phyloP scores from a whole-genome alignment of 1,140 invertebrate genomes.

The Hylaeus volcanicus region DNA sequence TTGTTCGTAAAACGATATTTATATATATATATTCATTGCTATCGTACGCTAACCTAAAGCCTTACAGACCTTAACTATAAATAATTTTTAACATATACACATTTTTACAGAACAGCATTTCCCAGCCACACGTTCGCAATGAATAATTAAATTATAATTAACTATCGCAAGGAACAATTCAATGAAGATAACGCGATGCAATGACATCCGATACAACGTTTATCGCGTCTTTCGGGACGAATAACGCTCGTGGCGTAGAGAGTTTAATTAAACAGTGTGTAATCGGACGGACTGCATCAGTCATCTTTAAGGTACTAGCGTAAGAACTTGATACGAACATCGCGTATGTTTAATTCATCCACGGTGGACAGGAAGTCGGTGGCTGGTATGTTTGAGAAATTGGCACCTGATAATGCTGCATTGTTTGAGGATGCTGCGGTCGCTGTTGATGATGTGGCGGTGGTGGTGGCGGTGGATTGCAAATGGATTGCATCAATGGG shows the following conservation, averaged over 20 bases:
- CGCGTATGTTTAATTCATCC: constrained; percentile 71
- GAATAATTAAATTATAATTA: constrained; percentile 35
- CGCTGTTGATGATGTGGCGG: constrained; percentile 66
- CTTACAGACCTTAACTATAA: constrained; percentile 34
- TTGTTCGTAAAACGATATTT: background rate
- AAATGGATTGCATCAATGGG: constrained; percentile 75
- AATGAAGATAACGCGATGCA: constrained; percentile 37
- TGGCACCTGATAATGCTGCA: constrained; percentile 70
- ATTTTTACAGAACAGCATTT: constrained; percentile 50
- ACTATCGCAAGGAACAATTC: constrained; percentile 49
- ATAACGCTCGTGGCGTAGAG: background rate
- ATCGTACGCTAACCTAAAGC: constrained; percentile 16
- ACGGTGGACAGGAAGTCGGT: constrained; percentile 70
- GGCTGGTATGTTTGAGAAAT: constrained; percentile 73
- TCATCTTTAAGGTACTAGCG: constrained; percentile 42
- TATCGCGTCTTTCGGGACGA: background rate
- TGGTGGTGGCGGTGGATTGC: constrained; percentile 74
- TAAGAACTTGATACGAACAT: constrained; percentile 12
- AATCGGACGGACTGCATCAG: constrained; percentile 24
- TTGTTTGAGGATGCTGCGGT: constrained; percentile 62
- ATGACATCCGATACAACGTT: constrained; percentile 23
- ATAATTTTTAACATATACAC: constrained; percentile 52
- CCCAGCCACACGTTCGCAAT: constrained; percentile 13
- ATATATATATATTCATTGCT: constrained; percentile 9
- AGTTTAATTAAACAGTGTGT: background rate